A percentile compares a stretch with the other conserved stretches of the same genome.
phyloP scores from a whole-genome alignment of 2,797 vertebrate species.

The Petrocephalus sullivani region DNA sequence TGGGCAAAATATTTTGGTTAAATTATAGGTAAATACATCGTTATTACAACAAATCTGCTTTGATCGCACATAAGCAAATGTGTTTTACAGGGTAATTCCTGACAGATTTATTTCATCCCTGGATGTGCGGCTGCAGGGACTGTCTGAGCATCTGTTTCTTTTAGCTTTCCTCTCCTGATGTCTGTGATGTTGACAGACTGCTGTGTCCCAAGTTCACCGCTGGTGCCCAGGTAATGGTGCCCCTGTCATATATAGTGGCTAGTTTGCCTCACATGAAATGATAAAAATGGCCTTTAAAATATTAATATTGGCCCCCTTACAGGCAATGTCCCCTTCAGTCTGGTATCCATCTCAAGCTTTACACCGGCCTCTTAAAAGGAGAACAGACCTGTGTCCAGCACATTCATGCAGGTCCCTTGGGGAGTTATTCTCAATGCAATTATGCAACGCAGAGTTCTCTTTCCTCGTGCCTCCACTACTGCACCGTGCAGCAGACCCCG shows the following conservation, averaged over 20 bases:
- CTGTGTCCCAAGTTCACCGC: not conserved
- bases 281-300: not conserved
- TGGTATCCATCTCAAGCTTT: not conserved
- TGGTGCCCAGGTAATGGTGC: not conserved
- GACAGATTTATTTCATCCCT: not conserved
- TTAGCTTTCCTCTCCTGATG: not conserved
- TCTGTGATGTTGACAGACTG: not conserved
- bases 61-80: not conserved
- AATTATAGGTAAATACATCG: not conserved
- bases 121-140: not conserved
- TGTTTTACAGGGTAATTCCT: not conserved
- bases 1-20: not conserved
- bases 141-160: not conserved
- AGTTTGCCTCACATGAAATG: not conserved
- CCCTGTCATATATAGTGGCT: not conserved
- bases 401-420: not conserved
- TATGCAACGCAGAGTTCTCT: not conserved
- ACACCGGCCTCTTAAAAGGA: not conserved
- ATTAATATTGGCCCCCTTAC: too few species aligned
- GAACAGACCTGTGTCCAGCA: not conserved
- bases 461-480: not conserved
- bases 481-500: not conserved
- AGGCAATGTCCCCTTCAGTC: not conserved
- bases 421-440: not conserved
- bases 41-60: not conserved